Evolutionary conservation across 1,140 invertebrate species (phyloP), one percentile per base, ranked within the genome.

Genomic region (Drosophila parabipectinata): DNA sequence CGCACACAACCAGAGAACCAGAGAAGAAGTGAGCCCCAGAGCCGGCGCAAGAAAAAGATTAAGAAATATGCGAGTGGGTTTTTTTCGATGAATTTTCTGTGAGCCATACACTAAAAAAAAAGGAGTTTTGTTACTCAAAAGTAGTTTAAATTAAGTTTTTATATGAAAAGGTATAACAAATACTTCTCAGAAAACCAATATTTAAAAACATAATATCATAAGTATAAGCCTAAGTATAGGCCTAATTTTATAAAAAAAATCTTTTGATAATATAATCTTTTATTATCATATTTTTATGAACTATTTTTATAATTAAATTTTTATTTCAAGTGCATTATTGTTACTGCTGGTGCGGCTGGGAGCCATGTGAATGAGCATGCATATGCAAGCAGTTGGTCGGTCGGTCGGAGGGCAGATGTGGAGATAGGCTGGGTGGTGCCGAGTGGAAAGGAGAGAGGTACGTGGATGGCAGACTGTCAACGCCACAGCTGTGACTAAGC

Each of bases 401-500:
- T 44, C 14, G 41, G 12, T 44, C 14, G 41, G 41, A 44, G 41
- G 41, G n/a, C 41, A 15, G 41, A 44, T 44, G 41, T 9, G n/a
- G 14, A 37, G 34, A 37, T 37, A 37, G 12, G 34, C 34, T 3
- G 34, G 9, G 32, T 34, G 32, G 32, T 9, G 9, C 3, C 9
- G 34, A 37, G 34, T 18, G 18, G 1, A 37, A 37, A 37, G 34
- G 10, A 37, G 34, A 3, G 39, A 44, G 39, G 5, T 44, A 4
- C 14, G 15, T 50, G 58, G 32, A 24, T n/a, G 12, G 58, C 56
- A 58, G 57, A 51, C 73, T 84, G 81, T 84, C 81, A 85, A 79
- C 82, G 82, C 69, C 82, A 88, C 82, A 85, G 78, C 83, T 85
- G 82, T 85, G 82, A 87, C 82, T 85, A 85, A 87, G 82, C 82